Base-by-base conservation (phyloP, 1,140 invertebrate species). In the Micrasema longulum region DNA sequence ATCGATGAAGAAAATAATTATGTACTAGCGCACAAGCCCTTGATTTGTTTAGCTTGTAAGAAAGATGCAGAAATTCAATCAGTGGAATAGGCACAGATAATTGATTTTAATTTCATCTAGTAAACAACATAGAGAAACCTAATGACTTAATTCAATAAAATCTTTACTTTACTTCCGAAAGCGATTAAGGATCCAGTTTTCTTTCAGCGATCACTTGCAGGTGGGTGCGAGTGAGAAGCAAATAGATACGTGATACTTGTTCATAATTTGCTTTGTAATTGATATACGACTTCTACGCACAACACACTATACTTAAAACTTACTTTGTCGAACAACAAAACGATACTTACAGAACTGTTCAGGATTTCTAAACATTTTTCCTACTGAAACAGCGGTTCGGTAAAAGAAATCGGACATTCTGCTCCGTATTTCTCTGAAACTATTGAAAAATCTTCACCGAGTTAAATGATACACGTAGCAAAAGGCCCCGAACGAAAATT, bases 261-360 rank as follows among this genome's bases (percentile, higher is more conserved):
- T 63, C 57, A 63, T 63, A 43, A 63, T 63, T 63, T 38, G 41
- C 36, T 43, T 23, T 45, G 41, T 63, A 63, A 63, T 63, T 63
- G 57, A 63, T 63, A 63, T 63, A 63, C 57, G 57, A 45, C 57
- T 38, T 63, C 41, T 63, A 63, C 36, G 57, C 57, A 63, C 36
- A 63, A n/a, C 57, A 63, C 41, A 23, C 41, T 45, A 45, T 63
- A 63, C 18, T 22, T n/a, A 0, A 43, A 22, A 38, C 38, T 6
- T 14, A 5, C 12, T 35, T 57, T 31, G 6, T 14, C 26, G 53
- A 57, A 57, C 26, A 36, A 38, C 53, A 12, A 52, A 20, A 10
- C 53, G 53, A 35, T 36, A 9, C 4, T 1, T 18, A 0, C 16
- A 52, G 23, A 52, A 53, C n/a, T 22, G n/a, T n/a, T 53, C n/a